Percentiles rank a stretch among this genome's conserved stretches.
Conservation (phyloP, 1,140 invertebrate genomes). For the Charaxes varanes region DNA sequence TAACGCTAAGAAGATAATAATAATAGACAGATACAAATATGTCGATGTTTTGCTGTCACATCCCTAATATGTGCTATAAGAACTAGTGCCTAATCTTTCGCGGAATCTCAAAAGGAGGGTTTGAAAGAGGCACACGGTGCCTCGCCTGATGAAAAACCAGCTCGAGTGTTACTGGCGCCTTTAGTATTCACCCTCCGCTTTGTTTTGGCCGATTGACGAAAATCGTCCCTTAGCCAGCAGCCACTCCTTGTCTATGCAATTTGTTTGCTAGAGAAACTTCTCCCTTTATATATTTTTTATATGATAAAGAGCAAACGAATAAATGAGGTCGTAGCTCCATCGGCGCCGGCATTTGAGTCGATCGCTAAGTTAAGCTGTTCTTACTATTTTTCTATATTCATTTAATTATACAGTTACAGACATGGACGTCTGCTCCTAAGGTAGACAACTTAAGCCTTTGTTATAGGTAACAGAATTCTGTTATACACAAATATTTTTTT, state of each 20-base stretch:
- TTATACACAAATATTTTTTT: no score
- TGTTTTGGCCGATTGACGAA: constrained; percentile 65
- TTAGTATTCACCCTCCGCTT: constrained; percentile 66
- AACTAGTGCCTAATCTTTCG: constrained; percentile 68
- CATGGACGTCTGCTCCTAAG: no score
- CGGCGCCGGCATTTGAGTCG: no score
- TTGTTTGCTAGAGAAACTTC: no score
- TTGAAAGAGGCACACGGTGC: constrained; percentile 56
- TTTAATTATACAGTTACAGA: no score
- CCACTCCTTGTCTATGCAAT: constrained; percentile 28
- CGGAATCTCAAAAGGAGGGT: constrained; percentile 65
- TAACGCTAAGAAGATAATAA: not conserved
- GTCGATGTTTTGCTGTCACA: constrained; percentile 1
- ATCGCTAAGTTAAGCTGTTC: no score
- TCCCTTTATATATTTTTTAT: no score
- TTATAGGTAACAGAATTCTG: no score
- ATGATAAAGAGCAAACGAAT: no score
- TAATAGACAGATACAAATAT: not conserved
- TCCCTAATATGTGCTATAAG: constrained; percentile 36
- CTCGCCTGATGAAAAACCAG: constrained; percentile 63
- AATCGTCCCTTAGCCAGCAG: constrained; percentile 43
- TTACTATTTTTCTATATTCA: no score
- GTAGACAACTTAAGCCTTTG: no score
- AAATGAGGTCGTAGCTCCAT: no score
- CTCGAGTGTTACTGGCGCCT: constrained; percentile 54